Base-by-base conservation (phyloP, 2,797 vertebrate genomes). In the Dicrostonyx torquatus region DNA sequence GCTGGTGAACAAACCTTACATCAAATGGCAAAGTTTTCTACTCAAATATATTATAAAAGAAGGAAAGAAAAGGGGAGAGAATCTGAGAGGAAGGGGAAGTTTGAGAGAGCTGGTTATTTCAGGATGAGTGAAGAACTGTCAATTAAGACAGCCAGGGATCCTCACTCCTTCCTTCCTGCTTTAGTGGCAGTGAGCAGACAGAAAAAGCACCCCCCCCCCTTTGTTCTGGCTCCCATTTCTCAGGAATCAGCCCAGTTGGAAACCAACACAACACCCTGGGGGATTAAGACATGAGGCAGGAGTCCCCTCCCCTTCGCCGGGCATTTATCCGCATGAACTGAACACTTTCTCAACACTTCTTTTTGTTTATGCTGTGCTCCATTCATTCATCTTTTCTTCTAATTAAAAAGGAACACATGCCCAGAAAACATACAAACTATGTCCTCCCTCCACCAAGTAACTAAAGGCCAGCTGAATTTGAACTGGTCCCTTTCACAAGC, bases 351-450 rank as follows among this genome's bases (percentile, higher is more conserved):
- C 26, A 77, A 43, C 17, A 14, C 12, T 8, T 34, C 55, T 13
- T 60, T 48, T 8, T 58, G 17, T 75, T 75, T 77, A 70, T 77
- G 68, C 37, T 43, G 6, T 4, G n/a, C 77, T 78, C 31, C 50
- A 45, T 37, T 80, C 60, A 82, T 73, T 88, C 64, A 40, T 75
- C 89, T 77, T 40, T 80, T 18, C 90, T 93, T 70, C 43, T 78
- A 82, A 90, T 83, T 78, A 78, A 94, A 96, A 95, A 77, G 80
- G 48, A 86, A 24, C 50, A 70, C 26, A 31, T 72, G 73, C 18
- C 55, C 31, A 90, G 77, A 79, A 95, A 91, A 94, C 45, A 90
- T 79, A 90, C 80, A 96, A 93, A 96, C 72, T 58, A 64, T 37
- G 26, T 43, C 62, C 62, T 78, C 55, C 43, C 60, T 50, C 15